Evolutionary conservation across 2,888 invertebrate species (phyloP), one percentile per base, ranked within the genome.

Genomic region (Mesodorylaimus sp.): DNA sequence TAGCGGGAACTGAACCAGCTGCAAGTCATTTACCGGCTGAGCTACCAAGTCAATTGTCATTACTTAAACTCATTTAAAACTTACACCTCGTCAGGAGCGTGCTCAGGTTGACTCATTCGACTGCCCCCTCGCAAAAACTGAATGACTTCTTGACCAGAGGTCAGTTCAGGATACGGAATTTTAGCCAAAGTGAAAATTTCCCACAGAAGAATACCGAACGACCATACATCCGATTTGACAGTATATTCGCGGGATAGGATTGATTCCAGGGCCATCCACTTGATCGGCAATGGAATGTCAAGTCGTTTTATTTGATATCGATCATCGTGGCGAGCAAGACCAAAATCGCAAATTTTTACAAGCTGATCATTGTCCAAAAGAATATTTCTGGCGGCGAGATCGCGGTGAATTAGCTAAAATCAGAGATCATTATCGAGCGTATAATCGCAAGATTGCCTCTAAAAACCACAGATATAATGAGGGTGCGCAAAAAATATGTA

Each of bases 111-210:
- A 66, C 87, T 86, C 89, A 93, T 89, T 56, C 93, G 76, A 64
- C 87, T 82, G 0, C 91, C 93, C 46, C 81, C 81, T 67, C 84
- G 77, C 49, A 95, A 73, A 54, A 85, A 77, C 63, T 83, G 82
- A 72, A 88, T 87, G 13, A 51, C 26, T n/a, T 88, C 83, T 2
- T 86, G 85, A 16, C 93, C 82, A 0, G 85, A 81, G n/a, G n/a
- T n/a, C n/a, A n/a, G n/a, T n/a, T n/a, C n/a, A 2, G 91, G 89
- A 72, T 93, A 93, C 0, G 93, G 93, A 3, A 88, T 87, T 19
- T 87, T 89, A 21, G 93, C 93, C 46, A 89, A 75, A 0, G 89
- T 89, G 83, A 91, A 89, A 44, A 93, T 89, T 74, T 95, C 93
- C 91, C 91, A 93, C 50, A 93, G 70, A 19, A 93, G 72, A 54